Evolutionary conservation across 2,113 vertebrate genomes (phyloP), one percentile per base, ranked within the genome.

Genomic region (Trematocara nigrifrons): DNA sequence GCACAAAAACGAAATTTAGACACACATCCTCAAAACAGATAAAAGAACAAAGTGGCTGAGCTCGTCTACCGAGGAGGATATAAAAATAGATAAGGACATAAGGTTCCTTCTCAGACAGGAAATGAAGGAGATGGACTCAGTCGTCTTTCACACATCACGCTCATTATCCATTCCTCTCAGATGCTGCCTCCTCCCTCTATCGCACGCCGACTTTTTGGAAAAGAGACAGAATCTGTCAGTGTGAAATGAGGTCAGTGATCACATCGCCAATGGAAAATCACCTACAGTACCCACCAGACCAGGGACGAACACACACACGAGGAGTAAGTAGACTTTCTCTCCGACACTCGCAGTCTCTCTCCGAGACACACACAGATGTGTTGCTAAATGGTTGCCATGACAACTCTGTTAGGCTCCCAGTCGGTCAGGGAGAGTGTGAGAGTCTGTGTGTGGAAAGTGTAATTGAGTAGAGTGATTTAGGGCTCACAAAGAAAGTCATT

Each of bases 301-400:
- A 59, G n/a, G 6, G 33, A 83, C 6, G 10, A 49, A 87, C 38
- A 54, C 69, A 59, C 79, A 51, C 61, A 20, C 53, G 8, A 40
- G 22, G 42, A 59, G 61, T 15, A 22, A 6, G 4, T 29, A 49
- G 80, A 74, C 81, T 51, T 53, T 83, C 35, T 86, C 38, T 10
- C 66, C 6, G 1, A 77, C 76, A 54, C 76, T 79, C 1, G 12
- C 69, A 31, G 47, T 26, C 26, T n/a, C 76, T 84, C 79, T 66
- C 29, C 0, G 56, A 29, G 78, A 83, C 45, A 90, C 86, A 79
- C 90, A 89, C 84, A 87, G 82, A 90, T 84, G 89, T 92, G 93
- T 95, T 94, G 93, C 94, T 92, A 87, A 94, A 92, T 35, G 71
- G 94, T 96, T 96, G 92, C 94, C 92, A 95, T 96, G 94, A 92